Conservation (phyloP, 1,140 invertebrate genomes). For the Ceratoteleas bidentatus region DNA sequence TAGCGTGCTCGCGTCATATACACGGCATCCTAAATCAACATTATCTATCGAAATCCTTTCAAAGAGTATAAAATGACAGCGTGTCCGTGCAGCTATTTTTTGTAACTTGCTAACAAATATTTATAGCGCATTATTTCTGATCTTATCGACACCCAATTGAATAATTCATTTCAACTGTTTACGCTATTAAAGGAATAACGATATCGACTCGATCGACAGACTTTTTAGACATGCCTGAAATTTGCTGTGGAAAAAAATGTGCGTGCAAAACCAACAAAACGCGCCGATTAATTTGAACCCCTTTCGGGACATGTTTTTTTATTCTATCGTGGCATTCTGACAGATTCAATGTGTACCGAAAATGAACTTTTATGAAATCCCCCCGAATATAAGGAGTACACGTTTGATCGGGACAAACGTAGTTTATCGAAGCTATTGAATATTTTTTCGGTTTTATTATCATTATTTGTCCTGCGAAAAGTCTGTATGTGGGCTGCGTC, state of each 20-base stretch:
- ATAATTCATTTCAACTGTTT: no score
- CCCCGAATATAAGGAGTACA: slow-evolving; percentile 16
- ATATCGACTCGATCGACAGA: no score
- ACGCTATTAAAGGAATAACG: no score
- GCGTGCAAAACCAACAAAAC: no score
- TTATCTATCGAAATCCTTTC: slow-evolving; percentile 22
- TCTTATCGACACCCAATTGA: no score
- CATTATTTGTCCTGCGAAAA: slow-evolving; percentile 69
- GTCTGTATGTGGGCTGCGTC: slow-evolving; percentile 54
- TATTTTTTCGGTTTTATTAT: slow-evolving; percentile 63
- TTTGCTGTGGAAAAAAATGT: no score
- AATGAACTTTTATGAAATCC: slow-evolving; percentile 31
- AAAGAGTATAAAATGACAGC: not conserved
- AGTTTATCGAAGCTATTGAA: slow-evolving; percentile 59
- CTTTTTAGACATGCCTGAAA: no score
- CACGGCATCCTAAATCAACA: slow-evolving; percentile 21
- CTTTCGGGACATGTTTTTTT: not conserved
- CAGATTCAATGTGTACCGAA: slow-evolving; percentile 20
- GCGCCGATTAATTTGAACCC: not conserved
- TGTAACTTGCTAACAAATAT: not conserved
- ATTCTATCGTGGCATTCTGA: not conserved
- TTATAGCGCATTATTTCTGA: not conserved
- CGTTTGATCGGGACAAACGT: slow-evolving; percentile 45
- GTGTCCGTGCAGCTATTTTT: not conserved
- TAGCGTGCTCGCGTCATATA: slow-evolving; percentile 4